Conservation (phyloP, 1,140 invertebrate genomes). For the Phocides pigmalion region DNA sequence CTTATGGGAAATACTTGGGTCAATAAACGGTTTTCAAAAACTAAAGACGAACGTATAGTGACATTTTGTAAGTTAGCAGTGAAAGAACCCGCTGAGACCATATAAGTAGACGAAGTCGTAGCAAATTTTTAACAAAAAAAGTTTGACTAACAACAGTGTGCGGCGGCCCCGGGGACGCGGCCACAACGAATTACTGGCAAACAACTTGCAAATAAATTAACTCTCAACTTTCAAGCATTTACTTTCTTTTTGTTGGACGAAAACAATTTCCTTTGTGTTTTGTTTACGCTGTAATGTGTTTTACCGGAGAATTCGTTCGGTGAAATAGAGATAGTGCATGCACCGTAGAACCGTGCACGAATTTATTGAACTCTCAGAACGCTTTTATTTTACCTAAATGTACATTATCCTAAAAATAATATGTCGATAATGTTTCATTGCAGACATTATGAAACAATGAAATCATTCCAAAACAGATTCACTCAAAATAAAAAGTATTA, state of each 20-base stretch:
- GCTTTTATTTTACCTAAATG: neutral
- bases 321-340: slow-evolving; percentile 40
- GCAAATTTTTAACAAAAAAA: slow-evolving; percentile 69
- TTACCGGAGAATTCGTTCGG: slow-evolving; percentile 39
- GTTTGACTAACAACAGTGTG: slow-evolving; percentile 59
- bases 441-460: too few species aligned
- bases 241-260: slow-evolving; percentile 74
- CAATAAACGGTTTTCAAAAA: too few species aligned
- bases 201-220: slow-evolving; percentile 82
- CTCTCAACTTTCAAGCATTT: slow-evolving; percentile 78
- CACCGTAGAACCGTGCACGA: neutral
- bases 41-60: neutral
- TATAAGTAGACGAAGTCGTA: slow-evolving; percentile 5
- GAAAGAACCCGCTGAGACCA: slow-evolving; percentile 6
- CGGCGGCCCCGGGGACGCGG: slow-evolving; percentile 60
- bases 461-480: too few species aligned
- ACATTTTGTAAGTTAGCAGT: neutral
- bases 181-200: slow-evolving; percentile 79
- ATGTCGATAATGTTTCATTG: too few species aligned
- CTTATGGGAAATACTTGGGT: too few species aligned
- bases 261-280: slow-evolving; percentile 75
- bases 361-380: slow-evolving; percentile 5
- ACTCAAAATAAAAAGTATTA: too few species aligned
- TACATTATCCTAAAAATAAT: neutral
- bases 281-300: slow-evolving; percentile 58